A percentile compares a stretch with the other conserved stretches of the same genome.
phyloP scores from a whole-genome alignment of 2,113 vertebrate species.

The Elephantulus edwardii region DNA sequence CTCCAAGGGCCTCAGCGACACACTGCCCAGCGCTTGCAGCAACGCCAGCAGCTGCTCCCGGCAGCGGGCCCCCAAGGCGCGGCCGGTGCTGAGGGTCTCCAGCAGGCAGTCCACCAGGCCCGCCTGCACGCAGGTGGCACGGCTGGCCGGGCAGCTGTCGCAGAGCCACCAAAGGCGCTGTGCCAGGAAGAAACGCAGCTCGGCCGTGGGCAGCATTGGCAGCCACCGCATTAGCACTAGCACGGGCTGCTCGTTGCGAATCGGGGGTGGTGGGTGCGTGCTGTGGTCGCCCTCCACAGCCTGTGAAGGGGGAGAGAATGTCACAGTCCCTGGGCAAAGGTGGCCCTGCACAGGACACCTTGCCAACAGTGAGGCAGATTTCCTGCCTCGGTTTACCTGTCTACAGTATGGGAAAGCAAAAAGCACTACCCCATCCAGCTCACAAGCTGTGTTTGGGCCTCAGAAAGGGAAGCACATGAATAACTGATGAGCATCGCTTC shows the following conservation, averaged over 20 bases:
- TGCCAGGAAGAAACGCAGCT: slow-evolving; percentile 91
- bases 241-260: slow-evolving; percentile 94
- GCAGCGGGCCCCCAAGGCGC: slow-evolving; percentile 85
- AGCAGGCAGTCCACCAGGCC: slow-evolving; percentile 91
- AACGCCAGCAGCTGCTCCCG: slow-evolving; percentile 90
- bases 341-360: background rate
- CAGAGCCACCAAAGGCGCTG: slow-evolving; percentile 90
- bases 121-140: slow-evolving; percentile 92
- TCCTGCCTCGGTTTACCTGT: background rate
- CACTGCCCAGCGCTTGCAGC: slow-evolving; percentile 89
- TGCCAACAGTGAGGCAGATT: background rate
- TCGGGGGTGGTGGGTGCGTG: slow-evolving; percentile 82
- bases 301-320: slow-evolving; percentile 78
- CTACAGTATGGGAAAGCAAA: background rate
- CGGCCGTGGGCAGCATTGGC: slow-evolving; percentile 86
- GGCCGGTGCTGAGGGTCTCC: slow-evolving; percentile 84
- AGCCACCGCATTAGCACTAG: slow-evolving; percentile 94
- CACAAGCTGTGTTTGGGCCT: background rate
- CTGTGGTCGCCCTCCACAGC: slow-evolving; percentile 92
- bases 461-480: rapidly evolving
- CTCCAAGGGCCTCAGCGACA: slow-evolving; percentile 92
- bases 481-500: too few species aligned
- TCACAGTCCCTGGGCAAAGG: rapidly evolving
- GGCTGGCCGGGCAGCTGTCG: slow-evolving; percentile 89
- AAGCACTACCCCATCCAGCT: background rate